Evolutionary conservation across 2,797 vertebrate species (phyloP).

Genomic region (Pangasius mekongensis): DNA sequence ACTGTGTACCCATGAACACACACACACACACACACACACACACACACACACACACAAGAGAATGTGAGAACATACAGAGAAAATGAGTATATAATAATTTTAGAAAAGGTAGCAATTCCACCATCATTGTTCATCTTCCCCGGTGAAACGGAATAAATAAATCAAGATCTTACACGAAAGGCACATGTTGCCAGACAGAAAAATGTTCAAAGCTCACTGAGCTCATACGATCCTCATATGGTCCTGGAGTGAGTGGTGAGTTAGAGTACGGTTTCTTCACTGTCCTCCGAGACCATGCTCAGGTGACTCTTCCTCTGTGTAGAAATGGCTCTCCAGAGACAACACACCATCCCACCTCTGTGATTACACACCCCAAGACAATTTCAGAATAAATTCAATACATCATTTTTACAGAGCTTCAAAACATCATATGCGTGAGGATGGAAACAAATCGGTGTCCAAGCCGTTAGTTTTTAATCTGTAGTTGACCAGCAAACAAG

Average conservation of each 20-base stretch:
- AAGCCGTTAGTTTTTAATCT: not conserved
- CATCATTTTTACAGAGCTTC: not conserved
- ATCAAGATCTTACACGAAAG: slow-evolving; percentile 34
- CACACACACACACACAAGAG: not conserved
- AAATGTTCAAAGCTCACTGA: slow-evolving; percentile 53
- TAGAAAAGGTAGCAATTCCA: not conserved
- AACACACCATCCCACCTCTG: slow-evolving; percentile 84
- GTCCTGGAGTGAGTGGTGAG: slow-evolving; percentile 14
- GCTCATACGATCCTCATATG: slow-evolving; percentile 36
- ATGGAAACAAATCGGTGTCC: not conserved
- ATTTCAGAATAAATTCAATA: slow-evolving; percentile 2
- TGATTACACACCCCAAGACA: slow-evolving; percentile 30
- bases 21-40: not conserved
- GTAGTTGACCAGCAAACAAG: not conserved
- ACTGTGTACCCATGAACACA: not conserved
- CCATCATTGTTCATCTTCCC: not conserved
- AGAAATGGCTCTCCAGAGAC: slow-evolving; percentile 82
- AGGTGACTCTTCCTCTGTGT: slow-evolving; percentile 66
- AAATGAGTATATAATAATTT: not conserved
- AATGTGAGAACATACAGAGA: not conserved
- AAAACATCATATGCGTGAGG: not conserved
- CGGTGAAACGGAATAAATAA: slow-evolving; percentile 21
- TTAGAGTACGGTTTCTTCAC: slow-evolving; percentile 69
- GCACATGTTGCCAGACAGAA: slow-evolving; percentile 18
- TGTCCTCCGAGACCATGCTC: slow-evolving; percentile 62